A percentile compares a stretch with the other conserved stretches of the same genome.
Conservation (phyloP, 2,797 vertebrate genomes). For the Lates japonicus region DNA sequence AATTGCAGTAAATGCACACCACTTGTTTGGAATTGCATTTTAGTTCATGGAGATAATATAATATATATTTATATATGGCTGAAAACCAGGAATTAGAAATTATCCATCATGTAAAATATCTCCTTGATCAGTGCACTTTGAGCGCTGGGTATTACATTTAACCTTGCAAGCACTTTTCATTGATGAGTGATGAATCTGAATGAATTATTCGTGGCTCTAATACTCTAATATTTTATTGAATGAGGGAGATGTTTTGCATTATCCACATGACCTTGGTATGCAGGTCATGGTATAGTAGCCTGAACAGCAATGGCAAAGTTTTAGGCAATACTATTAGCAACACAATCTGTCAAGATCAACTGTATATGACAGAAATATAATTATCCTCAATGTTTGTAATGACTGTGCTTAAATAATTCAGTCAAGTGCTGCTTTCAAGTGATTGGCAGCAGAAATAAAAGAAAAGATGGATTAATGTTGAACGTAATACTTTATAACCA, state of each 20-base stretch:
- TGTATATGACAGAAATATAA: constrained; percentile 35
- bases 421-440: constrained; percentile 13
- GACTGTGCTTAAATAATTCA: constrained; percentile 28
- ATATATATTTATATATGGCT: neutral
- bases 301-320: neutral
- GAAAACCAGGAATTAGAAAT: constrained; percentile 34
- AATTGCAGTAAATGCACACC: constrained; percentile 4
- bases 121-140: constrained; percentile 60
- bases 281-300: neutral
- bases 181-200: constrained; percentile 40
- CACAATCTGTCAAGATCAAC: constrained; percentile 5
- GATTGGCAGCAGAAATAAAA: constrained; percentile 40
- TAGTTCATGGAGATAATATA: neutral
- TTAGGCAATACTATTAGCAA: neutral
- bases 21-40: neutral
- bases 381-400: constrained; percentile 14
- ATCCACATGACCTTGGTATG: constrained; percentile 2
- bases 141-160: constrained; percentile 48
- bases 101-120: constrained; percentile 29
- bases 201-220: constrained; percentile 70
- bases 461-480: neutral
- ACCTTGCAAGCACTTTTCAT: constrained; percentile 58
- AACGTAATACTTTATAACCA: neutral
- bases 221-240: constrained; percentile 32
- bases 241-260: constrained; percentile 42